These are phyloP conservation scores for Anolis carolinensis DNA, from an alignment of 2,113 vertebrate species.

Conservation along the genomic window DNA sequence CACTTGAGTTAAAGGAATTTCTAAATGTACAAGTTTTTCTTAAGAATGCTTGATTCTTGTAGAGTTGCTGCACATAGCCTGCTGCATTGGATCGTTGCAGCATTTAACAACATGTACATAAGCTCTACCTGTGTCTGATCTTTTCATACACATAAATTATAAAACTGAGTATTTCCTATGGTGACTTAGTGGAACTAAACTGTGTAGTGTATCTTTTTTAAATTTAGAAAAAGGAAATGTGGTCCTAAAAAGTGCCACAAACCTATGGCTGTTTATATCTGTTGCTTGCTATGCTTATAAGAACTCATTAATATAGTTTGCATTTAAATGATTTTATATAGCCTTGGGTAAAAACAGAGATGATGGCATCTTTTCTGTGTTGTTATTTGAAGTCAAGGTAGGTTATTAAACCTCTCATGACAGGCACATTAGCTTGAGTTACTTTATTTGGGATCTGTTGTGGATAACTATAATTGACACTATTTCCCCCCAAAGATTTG, in stretches of 20 bases:
- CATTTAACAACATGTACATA: background rate
- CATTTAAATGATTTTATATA: slow-evolving; percentile 48
- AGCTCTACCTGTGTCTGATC: too few relatives aligned
- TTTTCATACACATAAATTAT: background rate
- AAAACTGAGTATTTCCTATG: background rate
- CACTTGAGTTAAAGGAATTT: background rate
- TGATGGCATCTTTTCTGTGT: slow-evolving; percentile 37
- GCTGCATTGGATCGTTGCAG: background rate
- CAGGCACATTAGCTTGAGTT: slow-evolving; percentile 58
- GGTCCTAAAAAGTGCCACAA: background rate
- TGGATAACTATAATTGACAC: slow-evolving; percentile 47
- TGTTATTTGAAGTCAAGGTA: slow-evolving; percentile 51
- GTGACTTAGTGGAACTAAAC: background rate
- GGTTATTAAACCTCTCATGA: slow-evolving; percentile 27
- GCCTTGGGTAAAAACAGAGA: slow-evolving; percentile 57
- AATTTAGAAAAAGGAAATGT: background rate
- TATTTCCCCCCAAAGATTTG: slow-evolving; percentile 36
- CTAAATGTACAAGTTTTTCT: background rate
- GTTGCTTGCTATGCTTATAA: slow-evolving; percentile 17
- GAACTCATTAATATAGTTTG: slow-evolving; percentile 51
- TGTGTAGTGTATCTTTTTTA: background rate
- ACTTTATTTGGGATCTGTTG: slow-evolving; percentile 56
- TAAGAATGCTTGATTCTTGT: background rate
- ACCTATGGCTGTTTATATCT: background rate
- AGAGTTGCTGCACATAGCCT: too few relatives aligned